Conservation (phyloP, 2,797 vertebrate species). For the Pampus argenteus region DNA sequence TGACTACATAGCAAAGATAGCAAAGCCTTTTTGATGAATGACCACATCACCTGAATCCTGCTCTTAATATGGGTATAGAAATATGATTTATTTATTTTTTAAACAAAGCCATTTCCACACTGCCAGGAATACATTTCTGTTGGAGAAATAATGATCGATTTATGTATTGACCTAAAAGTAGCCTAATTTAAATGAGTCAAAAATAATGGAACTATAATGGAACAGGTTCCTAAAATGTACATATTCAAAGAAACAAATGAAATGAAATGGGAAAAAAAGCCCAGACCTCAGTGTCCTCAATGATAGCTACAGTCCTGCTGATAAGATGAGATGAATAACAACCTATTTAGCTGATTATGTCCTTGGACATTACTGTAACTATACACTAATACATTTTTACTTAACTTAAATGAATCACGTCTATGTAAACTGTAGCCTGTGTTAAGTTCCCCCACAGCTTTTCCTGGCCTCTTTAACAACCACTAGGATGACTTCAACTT, state of each 20-base stretch:
- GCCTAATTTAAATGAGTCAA: too few species aligned
- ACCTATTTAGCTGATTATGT: neutral
- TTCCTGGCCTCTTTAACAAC: neutral
- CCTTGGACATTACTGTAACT: too few species aligned
- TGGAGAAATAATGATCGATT: too few species aligned
- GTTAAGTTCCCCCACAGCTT: neutral
- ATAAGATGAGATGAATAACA: neutral
- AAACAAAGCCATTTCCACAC: too few species aligned
- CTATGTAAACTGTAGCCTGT: neutral
- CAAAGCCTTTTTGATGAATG: neutral
- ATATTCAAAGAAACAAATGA: too few species aligned
- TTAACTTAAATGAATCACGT: neutral
- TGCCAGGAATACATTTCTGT: too few species aligned
- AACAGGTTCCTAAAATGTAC: too few species aligned
- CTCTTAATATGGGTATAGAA: neutral
- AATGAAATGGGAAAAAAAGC: too few species aligned
- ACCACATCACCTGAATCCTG: neutral
- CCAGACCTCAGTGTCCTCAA: too few species aligned
- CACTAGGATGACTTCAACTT: neutral
- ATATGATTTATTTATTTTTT: too few species aligned
- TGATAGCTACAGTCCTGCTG: neutral
- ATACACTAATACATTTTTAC: neutral
- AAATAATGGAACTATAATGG: too few species aligned
- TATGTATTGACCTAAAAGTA: too few species aligned
- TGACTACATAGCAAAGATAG: slow-evolving; percentile 1